These are phyloP conservation scores for Gila orcuttii DNA, from an alignment of 2,113 vertebrate species.

Conservation along the genomic window DNA sequence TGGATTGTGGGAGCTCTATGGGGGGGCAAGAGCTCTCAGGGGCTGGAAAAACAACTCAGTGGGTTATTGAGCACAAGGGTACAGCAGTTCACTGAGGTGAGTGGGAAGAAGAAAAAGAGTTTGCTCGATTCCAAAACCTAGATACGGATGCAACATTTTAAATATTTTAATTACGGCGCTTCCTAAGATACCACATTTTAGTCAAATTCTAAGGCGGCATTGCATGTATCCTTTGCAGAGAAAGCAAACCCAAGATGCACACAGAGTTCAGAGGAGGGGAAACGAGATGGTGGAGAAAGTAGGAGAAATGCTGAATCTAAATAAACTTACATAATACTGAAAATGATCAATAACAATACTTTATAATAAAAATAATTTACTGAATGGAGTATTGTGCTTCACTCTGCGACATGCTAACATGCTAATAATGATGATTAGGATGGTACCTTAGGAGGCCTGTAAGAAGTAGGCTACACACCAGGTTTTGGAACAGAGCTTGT, in stretches of 20 bases:
- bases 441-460: background rate
- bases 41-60: slow-evolving; percentile 41
- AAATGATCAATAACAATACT: no score
- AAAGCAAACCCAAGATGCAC: background rate
- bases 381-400: background rate
- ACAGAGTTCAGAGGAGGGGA: background rate
- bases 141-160: background rate
- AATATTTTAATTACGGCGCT: background rate
- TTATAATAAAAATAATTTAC: background rate
- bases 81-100: slow-evolving; percentile 23
- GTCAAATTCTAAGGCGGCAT: background rate
- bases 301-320: background rate
- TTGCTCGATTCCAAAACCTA: background rate
- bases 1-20: slow-evolving; percentile 55
- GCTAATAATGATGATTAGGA: background rate
- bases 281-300: background rate
- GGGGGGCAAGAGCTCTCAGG: slow-evolving; percentile 37
- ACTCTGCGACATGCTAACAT: background rate
- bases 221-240: background rate
- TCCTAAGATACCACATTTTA: background rate
- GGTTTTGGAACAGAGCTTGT: background rate
- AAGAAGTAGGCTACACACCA: background rate
- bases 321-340: background rate
- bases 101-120: background rate
- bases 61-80: slow-evolving; percentile 39